These are phyloP conservation scores for Hydropsyche betteni DNA, from an alignment of 2,888 invertebrate genomes.

Conservation along the genomic window DNA sequence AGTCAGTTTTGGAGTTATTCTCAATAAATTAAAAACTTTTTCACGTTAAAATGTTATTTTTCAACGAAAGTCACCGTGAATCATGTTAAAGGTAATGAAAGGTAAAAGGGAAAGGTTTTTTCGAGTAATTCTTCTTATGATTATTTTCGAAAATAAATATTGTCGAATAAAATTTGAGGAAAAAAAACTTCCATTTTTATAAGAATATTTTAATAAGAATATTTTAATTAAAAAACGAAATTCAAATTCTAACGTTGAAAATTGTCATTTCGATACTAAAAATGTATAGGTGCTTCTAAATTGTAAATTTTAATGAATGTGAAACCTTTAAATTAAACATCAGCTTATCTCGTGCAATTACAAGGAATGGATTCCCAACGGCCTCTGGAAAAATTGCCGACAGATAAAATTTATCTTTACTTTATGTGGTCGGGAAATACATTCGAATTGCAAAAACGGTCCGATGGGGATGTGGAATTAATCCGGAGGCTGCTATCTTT, in stretches of 20 bases:
- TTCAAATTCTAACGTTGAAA: no score
- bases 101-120: no score
- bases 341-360: constrained; percentile 25
- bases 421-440: constrained; percentile 25
- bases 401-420: constrained; percentile 31
- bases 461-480: constrained; percentile 24
- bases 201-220: no score
- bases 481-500: constrained; percentile 16
- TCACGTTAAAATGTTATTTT: constrained; percentile 13
- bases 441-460: constrained; percentile 27
- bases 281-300: background rate
- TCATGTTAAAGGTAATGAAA: constrained; percentile 6
- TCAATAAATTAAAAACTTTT: constrained; percentile 22
- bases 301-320: constrained; percentile 19
- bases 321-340: constrained; percentile 25
- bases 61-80: constrained; percentile 6
- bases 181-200: no score
- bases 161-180: no score
- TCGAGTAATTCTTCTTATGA: no score
- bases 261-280: no score
- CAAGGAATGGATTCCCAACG: constrained; percentile 23
- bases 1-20: constrained; percentile 19
- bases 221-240: no score
- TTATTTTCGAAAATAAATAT: no score
- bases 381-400: constrained; percentile 21